These are phyloP conservation scores for Scalopus aquaticus DNA, from an alignment of 2,113 vertebrate genomes.

Conservation along the genomic window DNA sequence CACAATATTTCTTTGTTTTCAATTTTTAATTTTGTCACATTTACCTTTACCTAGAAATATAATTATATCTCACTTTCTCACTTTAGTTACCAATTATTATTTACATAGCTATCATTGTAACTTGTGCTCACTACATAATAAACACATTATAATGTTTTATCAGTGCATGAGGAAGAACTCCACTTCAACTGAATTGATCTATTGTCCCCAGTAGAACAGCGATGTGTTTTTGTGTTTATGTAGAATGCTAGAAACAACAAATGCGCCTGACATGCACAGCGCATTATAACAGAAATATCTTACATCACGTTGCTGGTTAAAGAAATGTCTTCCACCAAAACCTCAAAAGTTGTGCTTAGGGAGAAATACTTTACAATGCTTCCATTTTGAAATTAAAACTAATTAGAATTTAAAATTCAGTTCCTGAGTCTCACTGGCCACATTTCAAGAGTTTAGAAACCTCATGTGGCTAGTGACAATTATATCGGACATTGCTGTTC, in stretches of 20 bases:
- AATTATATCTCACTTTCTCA: background rate
- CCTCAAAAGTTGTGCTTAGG: background rate
- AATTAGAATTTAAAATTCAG: background rate
- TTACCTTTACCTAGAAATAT: constrained; percentile 13
- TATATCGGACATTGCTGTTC: rapidly evolving
- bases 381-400: constrained; percentile 13
- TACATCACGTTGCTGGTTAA: background rate
- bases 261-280: rapidly evolving
- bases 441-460: background rate
- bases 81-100: background rate
- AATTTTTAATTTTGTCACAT: background rate
- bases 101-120: background rate
- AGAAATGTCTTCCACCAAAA: background rate
- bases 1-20: background rate
- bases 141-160: background rate
- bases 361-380: background rate
- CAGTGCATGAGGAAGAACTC: background rate
- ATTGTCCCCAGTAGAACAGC: background rate
- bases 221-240: background rate
- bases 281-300: background rate
- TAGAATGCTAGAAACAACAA: background rate
- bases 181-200: background rate
- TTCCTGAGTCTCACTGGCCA: background rate
- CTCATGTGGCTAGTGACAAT: background rate
- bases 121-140: background rate